A percentile compares a stretch with the other conserved stretches of the same genome.
Evolutionary conservation across 1,140 invertebrate genomes (phyloP).

Genomic region (Catajapyx aquilonaris): DNA sequence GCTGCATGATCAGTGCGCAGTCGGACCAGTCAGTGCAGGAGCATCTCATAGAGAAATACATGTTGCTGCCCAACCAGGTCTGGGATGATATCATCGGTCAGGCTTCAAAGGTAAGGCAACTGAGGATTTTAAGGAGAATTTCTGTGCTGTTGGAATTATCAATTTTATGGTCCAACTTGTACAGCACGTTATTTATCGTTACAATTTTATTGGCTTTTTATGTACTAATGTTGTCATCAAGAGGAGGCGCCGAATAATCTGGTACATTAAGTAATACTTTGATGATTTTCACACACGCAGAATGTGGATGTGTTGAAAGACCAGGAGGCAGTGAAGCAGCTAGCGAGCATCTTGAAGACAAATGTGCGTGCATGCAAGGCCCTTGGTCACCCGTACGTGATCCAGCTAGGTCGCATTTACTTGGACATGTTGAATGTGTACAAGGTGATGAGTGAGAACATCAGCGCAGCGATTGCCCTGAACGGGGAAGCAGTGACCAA

Average conservation of each 20-base stretch:
- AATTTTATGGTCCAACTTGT: no score
- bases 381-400: constrained; percentile 85
- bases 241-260: no score
- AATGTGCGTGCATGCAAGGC: constrained; percentile 97
- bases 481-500: constrained; percentile 93
- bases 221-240: no score
- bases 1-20: constrained; percentile 96
- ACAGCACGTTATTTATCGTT: no score
- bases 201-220: no score
- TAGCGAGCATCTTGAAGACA: constrained; percentile 95
- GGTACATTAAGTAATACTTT: no score
- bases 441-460: constrained; percentile 98
- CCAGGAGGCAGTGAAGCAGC: constrained; percentile 87
- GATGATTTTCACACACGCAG: no score
- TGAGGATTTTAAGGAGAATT: no score
- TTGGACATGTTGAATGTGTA: constrained; percentile 99
- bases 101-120: constrained; percentile 61
- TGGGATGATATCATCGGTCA: constrained; percentile 98
- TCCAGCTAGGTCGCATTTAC: constrained; percentile 89
- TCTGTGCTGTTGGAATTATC: no score
- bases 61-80: constrained; percentile 92
- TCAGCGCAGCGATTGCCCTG: constrained; percentile 81
- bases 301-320: constrained; percentile 94
- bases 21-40: constrained; percentile 75
- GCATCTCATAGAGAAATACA: constrained; percentile 89